Base-by-base conservation (phyloP, 2,888 invertebrate genomes). In the Polymixis flavicincta region DNA sequence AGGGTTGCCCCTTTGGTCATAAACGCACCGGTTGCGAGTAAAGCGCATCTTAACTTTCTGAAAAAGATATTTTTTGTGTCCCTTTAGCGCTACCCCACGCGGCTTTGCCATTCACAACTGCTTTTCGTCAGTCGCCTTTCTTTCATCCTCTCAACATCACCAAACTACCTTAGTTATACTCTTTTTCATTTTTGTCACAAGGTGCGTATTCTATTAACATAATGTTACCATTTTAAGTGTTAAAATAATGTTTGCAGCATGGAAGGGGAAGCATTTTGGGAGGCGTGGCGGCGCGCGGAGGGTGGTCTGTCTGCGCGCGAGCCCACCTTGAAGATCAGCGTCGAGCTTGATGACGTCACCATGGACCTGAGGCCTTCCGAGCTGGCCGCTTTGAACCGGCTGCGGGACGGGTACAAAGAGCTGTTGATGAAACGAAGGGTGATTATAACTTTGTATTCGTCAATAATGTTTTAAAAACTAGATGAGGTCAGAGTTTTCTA, bases 241-340 rank as follows among this genome's bases (percentile, higher is more conserved):
- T 52, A 17, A 17, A 22, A n/a, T 69, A 22, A 48, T 22, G 4
- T 71, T 11, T 8, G 7, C 57, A 95, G 95, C 0, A 52, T 85
- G n/a, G 88, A 92, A 42, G 11, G 92, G 22, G 92, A 93, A 57
- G 94, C 93, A 5, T 83, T 76, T 0, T 96, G 96, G 95, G 95
- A 95, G 67, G 87, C 92, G 11, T 95, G 96, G 95, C 91, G 93
- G 0, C 92, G 92, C 19, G 86, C 87, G 0, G 95, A 95, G 64
- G 90, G 91, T 0, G 92, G 91, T 0, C 9, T 74, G 0, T 67
- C 85, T 0, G 85, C 90, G 0, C 84, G 73, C 6, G 90, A 92
- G 45, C 94, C 95, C 0, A 84, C 87, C 0, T 76, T 94, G 4
- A 87, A 88, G 7, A 59, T 91, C 8, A 77, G 85, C 25, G 1